These are phyloP conservation scores for Lasioglossum villosulum DNA, from an alignment of 2,888 invertebrate species.

Conservation along the genomic window DNA sequence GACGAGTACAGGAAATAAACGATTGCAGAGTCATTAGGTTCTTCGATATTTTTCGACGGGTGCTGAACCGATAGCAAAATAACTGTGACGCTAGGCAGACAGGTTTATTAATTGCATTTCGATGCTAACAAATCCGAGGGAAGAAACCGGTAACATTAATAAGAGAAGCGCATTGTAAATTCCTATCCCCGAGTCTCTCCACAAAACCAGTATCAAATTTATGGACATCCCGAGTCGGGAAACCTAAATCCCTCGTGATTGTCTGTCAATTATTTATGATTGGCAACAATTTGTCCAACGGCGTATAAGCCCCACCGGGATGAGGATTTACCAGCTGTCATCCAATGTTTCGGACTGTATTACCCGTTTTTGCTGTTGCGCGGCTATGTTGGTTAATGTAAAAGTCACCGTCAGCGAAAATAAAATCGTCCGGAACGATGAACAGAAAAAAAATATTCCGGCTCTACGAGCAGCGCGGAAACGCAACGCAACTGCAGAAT, in stretches of 20 bases:
- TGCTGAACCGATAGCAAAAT: background rate
- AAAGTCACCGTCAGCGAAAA: constrained; percentile 23
- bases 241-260: constrained; percentile 77
- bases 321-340: constrained; percentile 74
- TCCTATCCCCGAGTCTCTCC: constrained; percentile 57
- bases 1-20: background rate
- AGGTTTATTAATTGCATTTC: constrained; percentile 13
- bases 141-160: constrained; percentile 41
- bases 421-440: background rate
- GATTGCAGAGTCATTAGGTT: background rate
- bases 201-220: constrained; percentile 63
- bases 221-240: constrained; percentile 62
- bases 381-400: constrained; percentile 27
- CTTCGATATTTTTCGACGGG: background rate
- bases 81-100: background rate
- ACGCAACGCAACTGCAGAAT: background rate
- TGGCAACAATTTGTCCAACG: constrained; percentile 81
- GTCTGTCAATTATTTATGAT: constrained; percentile 83
- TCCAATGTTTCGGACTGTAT: constrained; percentile 70
- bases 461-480: background rate
- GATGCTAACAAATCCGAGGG: constrained; percentile 30
- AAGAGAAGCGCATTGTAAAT: constrained; percentile 59
- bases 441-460: background rate
- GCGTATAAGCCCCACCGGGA: constrained; percentile 75
- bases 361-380: constrained; percentile 56